Percentiles rank a stretch among this genome's conserved stretches.
These are phyloP conservation scores for Polydesmus complanatus DNA, from an alignment of 2,888 invertebrate genomes.

Conservation along the genomic window DNA sequence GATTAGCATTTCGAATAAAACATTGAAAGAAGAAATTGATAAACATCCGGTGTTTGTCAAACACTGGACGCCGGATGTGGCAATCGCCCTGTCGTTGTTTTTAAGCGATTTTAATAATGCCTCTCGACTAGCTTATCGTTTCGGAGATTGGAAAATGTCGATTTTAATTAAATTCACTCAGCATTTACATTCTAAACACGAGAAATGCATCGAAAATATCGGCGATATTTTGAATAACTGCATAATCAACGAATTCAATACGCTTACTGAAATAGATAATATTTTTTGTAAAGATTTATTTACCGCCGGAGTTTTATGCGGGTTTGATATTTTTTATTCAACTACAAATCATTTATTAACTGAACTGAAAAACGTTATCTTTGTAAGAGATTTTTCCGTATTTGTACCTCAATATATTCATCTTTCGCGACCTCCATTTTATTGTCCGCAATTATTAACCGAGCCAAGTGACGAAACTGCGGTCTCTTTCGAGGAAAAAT, in stretches of 20 bases:
- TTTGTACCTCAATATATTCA: background rate
- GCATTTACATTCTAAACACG: background rate
- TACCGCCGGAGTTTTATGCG: background rate
- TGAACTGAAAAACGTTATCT: background rate
- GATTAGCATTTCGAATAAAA: background rate
- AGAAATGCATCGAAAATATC: background rate
- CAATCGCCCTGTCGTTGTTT: background rate
- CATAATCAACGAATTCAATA: background rate
- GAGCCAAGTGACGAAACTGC: background rate
- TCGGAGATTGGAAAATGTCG: background rate
- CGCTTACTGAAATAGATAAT: background rate
- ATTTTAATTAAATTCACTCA: background rate
- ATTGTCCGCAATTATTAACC: background rate
- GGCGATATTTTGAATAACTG: background rate
- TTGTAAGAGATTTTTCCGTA: background rate
- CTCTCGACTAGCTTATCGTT: background rate
- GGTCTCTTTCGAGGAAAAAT: background rate
- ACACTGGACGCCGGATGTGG: slow-evolving; percentile 3
- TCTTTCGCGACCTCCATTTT: background rate
- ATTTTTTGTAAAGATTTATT: background rate
- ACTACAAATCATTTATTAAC: background rate
- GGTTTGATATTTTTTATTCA: background rate
- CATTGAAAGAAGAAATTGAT: background rate
- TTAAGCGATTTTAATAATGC: background rate
- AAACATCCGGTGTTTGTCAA: background rate